Percentiles rank a stretch among this genome's conserved stretches.
phyloP scores from a whole-genome alignment of 2,888 invertebrate species.

The Drosophila suboccidentalis region DNA sequence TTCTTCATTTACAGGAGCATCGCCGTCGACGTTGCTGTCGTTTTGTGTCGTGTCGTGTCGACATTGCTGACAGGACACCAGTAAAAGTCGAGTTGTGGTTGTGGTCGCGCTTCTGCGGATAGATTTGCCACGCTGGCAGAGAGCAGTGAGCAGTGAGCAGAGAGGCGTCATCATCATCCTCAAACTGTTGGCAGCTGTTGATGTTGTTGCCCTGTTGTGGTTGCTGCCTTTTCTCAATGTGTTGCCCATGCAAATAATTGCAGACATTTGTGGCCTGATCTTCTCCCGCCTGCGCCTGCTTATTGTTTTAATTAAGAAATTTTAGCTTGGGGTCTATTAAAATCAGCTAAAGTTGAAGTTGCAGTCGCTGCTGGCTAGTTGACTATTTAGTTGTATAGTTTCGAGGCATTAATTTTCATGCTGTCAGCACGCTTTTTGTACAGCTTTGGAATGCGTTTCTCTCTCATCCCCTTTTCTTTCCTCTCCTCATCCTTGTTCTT shows the following conservation, averaged over 20 bases:
- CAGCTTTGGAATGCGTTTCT: constrained; percentile 33
- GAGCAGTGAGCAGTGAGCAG: neutral
- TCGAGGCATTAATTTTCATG: constrained; percentile 53
- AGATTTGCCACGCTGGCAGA: constrained; percentile 60
- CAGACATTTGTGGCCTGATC: constrained; percentile 70
- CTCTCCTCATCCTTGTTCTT: constrained; percentile 8
- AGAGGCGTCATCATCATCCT: constrained; percentile 2
- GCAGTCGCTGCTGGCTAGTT: constrained; percentile 24
- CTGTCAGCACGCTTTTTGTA: constrained; percentile 42
- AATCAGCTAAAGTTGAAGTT: constrained; percentile 46
- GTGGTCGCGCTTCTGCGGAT: constrained; percentile 73
- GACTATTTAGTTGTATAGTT: constrained; percentile 21
- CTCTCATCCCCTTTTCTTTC: neutral
- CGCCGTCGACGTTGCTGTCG: constrained; percentile 42
- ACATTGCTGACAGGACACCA: constrained; percentile 65
- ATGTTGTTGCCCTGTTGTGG: constrained; percentile 40
- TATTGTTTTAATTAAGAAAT: constrained; percentile 80
- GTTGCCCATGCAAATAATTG: constrained; percentile 76
- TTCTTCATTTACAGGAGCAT: constrained; percentile 76
- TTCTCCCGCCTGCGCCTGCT: constrained; percentile 52
- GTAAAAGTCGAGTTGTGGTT: constrained; percentile 67
- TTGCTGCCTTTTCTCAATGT: constrained; percentile 19
- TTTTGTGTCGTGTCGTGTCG: constrained; percentile 47
- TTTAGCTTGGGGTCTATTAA: constrained; percentile 71
- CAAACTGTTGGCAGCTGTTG: constrained; percentile 64